Evolutionary conservation across 1,140 invertebrate genomes (phyloP).

Genomic region (Coboldia fuscipes): DNA sequence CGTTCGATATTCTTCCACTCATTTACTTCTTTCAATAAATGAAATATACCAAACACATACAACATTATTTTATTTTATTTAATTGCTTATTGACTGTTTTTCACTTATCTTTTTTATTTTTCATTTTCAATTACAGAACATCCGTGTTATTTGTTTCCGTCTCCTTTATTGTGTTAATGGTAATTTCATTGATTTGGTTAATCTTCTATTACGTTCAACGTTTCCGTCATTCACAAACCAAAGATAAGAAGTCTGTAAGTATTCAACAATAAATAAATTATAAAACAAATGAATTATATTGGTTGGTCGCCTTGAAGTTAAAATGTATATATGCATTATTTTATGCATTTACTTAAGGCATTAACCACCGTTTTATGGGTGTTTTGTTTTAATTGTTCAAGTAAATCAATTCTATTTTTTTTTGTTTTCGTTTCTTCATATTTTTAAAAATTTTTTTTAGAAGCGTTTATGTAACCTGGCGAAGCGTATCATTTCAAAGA

Average conservation of each 20-base stretch:
- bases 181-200: constrained; percentile 81
- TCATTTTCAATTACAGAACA: constrained; percentile 40
- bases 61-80: too few species aligned
- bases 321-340: too few species aligned
- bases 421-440: constrained; percentile 2
- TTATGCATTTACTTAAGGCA: too few species aligned
- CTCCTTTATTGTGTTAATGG: constrained; percentile 85
- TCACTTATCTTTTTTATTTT: constrained; percentile 8
- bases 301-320: too few species aligned
- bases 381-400: too few species aligned
- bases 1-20: too few species aligned
- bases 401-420: too few species aligned
- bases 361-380: too few species aligned
- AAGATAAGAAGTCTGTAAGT: constrained; percentile 32
- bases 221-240: constrained; percentile 80
- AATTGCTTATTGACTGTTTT: too few species aligned
- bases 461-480: constrained; percentile 68
- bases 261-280: neutral
- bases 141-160: constrained; percentile 84
- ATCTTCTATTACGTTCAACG: constrained; percentile 88
- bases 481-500: constrained; percentile 75
- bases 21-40: too few species aligned
- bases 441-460: constrained; percentile 28
- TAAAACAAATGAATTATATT: neutral
- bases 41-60: neutral